Conservation (phyloP, 2,888 invertebrate genomes). For the Drosophila robusta region DNA sequence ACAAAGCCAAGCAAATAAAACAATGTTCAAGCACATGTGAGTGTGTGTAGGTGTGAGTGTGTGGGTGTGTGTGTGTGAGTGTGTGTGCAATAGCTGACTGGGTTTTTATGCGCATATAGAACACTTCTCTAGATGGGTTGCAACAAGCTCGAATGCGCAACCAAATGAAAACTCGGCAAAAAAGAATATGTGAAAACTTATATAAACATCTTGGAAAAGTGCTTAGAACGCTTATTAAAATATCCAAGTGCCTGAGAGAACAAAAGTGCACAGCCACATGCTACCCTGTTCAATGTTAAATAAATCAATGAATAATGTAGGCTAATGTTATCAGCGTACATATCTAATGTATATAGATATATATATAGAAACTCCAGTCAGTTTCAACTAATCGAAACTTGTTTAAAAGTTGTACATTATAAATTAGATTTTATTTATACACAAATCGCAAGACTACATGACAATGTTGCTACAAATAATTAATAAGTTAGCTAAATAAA, state of each 20-base stretch:
- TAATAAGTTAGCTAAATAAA: too few relatives aligned
- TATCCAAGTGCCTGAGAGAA: too few relatives aligned
- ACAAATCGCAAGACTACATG: too few relatives aligned
- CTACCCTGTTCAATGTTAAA: not conserved
- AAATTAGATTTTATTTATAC: too few relatives aligned
- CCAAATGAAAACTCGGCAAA: not conserved
- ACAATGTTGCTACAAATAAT: too few relatives aligned
- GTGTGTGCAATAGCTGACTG: slow-evolving; percentile 2
- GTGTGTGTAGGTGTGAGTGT: not conserved
- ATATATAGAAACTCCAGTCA: too few relatives aligned
- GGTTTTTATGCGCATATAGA: slow-evolving; percentile 8
- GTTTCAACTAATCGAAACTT: too few relatives aligned
- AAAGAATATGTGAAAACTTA: not conserved
- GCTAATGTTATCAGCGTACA: too few relatives aligned
- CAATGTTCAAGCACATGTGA: slow-evolving; percentile 15
- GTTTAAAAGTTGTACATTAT: too few relatives aligned
- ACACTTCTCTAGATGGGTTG: not conserved
- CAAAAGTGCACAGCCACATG: not conserved
- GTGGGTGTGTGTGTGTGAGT: not conserved
- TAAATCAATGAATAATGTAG: too few relatives aligned
- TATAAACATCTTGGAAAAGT: slow-evolving; percentile 1
- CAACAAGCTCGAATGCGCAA: not conserved
- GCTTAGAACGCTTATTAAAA: not conserved
- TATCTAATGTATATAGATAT: too few relatives aligned
- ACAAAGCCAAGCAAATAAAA: slow-evolving; percentile 53